Conservation (phyloP, 2,888 invertebrate species). For the Hymenopus coronatus region DNA sequence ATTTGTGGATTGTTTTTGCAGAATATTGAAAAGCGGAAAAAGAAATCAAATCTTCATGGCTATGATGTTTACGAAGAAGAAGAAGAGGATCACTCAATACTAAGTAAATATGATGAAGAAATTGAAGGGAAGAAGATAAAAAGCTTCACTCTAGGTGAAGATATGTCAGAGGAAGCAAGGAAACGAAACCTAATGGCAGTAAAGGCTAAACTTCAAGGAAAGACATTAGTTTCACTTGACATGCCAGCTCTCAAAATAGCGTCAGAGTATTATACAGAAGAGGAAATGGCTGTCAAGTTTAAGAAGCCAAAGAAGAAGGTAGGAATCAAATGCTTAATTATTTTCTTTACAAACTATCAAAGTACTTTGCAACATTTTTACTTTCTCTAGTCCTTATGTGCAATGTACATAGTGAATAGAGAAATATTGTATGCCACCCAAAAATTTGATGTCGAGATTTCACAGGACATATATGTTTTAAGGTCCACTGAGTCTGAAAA, state of each 20-base stretch:
- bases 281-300: slow-evolving; percentile 80
- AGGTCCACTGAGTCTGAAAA: too few species aligned
- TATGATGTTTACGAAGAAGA: slow-evolving; percentile 86
- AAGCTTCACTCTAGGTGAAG: slow-evolving; percentile 64
- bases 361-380: too few species aligned
- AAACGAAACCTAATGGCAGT: slow-evolving; percentile 39
- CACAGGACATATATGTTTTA: too few species aligned
- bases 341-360: not conserved
- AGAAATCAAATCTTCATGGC: slow-evolving; percentile 66
- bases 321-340: not conserved
- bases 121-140: slow-evolving; percentile 69
- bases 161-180: slow-evolving; percentile 35
- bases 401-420: too few species aligned
- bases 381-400: too few species aligned
- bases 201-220: slow-evolving; percentile 61
- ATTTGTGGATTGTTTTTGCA: slow-evolving; percentile 42
- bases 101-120: slow-evolving; percentile 94
- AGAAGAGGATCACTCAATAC: slow-evolving; percentile 59
- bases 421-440: too few species aligned
- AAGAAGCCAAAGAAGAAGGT: slow-evolving; percentile 83
- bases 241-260: slow-evolving; percentile 69
- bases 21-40: slow-evolving; percentile 80
- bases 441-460: too few species aligned
- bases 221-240: slow-evolving; percentile 71
- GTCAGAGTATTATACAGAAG: slow-evolving; percentile 82